Percentiles rank a stretch among this genome's conserved stretches.
Conservation (phyloP, 2,113 vertebrate species). For the Serranochromis macrocephalus region DNA sequence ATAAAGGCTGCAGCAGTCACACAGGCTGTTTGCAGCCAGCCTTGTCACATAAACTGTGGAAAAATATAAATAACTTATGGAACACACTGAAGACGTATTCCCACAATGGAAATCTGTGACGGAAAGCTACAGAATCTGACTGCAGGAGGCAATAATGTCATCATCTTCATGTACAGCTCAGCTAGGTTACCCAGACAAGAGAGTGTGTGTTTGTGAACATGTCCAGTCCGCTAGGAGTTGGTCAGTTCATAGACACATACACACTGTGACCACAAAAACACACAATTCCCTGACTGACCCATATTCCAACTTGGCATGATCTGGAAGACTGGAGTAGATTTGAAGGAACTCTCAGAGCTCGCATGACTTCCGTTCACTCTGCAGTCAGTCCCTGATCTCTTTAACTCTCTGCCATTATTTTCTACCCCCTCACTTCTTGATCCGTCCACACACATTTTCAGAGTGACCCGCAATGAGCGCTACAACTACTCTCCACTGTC, state of each 20-base stretch:
- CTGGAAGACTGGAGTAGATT: background rate
- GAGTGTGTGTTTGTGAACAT: background rate
- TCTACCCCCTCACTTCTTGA: background rate
- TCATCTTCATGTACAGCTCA: slow-evolving; percentile 54
- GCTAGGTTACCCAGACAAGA: background rate
- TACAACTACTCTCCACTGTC: background rate
- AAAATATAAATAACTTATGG: background rate
- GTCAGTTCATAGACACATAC: background rate
- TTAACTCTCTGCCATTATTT: background rate
- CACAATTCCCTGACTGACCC: slow-evolving; percentile 28
- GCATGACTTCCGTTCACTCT: background rate
- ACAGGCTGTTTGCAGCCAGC: background rate
- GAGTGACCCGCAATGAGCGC: background rate
- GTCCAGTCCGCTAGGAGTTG: background rate
- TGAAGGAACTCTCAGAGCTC: background rate
- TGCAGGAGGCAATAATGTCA: slow-evolving; percentile 12
- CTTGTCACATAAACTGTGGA: background rate
- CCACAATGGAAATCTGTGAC: background rate
- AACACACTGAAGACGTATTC: background rate
- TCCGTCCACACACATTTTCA: background rate
- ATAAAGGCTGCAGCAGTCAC: background rate
- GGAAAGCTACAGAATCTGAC: background rate
- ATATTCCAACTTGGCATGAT: slow-evolving; percentile 26
- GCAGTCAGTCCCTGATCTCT: background rate
- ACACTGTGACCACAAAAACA: background rate